Base-by-base conservation (phyloP, 2,888 invertebrate species). In the Eurytoma californica region DNA sequence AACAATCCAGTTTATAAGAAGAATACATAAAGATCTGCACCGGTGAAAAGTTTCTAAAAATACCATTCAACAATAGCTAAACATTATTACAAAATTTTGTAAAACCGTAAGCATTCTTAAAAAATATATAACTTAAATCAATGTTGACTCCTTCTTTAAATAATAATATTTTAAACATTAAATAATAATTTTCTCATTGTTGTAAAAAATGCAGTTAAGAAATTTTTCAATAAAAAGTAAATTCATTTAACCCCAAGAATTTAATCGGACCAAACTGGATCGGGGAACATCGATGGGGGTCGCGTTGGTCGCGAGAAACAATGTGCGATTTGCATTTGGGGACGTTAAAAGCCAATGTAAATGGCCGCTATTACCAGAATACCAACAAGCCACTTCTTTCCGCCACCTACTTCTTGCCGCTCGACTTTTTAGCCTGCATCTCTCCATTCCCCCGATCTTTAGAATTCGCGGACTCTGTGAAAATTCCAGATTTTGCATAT, bases 401-500 rank as follows among this genome's bases (percentile, higher is more conserved):
- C 30, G 30, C 67, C 67, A 60, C 60, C 39, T 28, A 20, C 55
- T 53, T 39, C 12, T 49, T 28, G 57, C 28, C 16, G 20, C 1
- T 63, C 49, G 57, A 60, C 67, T 67, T 74, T 66, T 24, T 57
- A 66, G 39, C 28, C 63, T 72, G 16, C 57, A 60, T 68, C 68
- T 61, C 68, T 51, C 28, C 20, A 13, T 53, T 18, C 51, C 20
- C 30, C 49, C 60, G 4, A 30, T 69, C 18, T 68, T 76, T 61
- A 30, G 7, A 5, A 28, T 30, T 0, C 12, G 4, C 20, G 9
- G 28, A 61, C n/a, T n/a, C 47, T 84, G 82, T 82, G 86, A 85
- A 87, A 88, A 87, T 88, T 88, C 86, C 87, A 79, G 80, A 83
- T 84, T 87, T 88, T 88, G 86, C 88, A 88, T 88, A 89, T 88